Evolutionary conservation across 2,797 vertebrate genomes (phyloP), one percentile per base, ranked within the genome.

Genomic region (Acanthopagrus latus): DNA sequence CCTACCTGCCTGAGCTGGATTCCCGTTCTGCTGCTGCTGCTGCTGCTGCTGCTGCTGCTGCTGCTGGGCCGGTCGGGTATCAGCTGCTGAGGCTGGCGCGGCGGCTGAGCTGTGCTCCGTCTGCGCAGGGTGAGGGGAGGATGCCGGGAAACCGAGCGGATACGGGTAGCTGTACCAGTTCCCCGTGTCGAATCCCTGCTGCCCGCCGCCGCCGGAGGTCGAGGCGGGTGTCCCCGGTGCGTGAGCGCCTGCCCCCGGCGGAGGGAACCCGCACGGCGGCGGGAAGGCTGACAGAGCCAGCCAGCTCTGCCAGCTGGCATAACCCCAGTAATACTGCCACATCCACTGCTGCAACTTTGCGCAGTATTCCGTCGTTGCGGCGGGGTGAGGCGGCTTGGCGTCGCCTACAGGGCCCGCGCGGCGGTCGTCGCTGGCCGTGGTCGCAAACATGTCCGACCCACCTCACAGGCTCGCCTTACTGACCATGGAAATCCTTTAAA

Each of bases 311-410:
- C 97, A 97, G 92, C 83, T 91, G n/a, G 95, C 86, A 77, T 96
- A 93, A 0, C 96, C 95, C 90, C 96, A 96, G 93, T 98, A 96
- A 58, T 96, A 97, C 86, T 96, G 96, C 97, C 97, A 98, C 71
- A 98, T 96, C 97, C 97, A 98, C 78, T 94, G 96, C 93, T 97
- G 97, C 74, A 98, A 89, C 66, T 94, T 89, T 50, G 91, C 94
- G 74, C 97, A 97, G 88, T 98, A 98, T 66, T 97, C 96, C 7
- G 93, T 83, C 29, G 90, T 93, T 5, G 80, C 81, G 21, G 58
- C 69, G 9, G 54, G 27, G 9, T 47, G 74, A 3, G 83, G 64
- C 33, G 33, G 57, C 18, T 88, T 74, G 0, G 25, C 41, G n/a
- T 57, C 51, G 0, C 2, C 65, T 52, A 86, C 78, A 2, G 69